Percentiles rank a stretch among this genome's conserved stretches.
These are phyloP conservation scores for Pseudococcus viburni DNA, from an alignment of 2,888 invertebrate species.

Conservation along the genomic window DNA sequence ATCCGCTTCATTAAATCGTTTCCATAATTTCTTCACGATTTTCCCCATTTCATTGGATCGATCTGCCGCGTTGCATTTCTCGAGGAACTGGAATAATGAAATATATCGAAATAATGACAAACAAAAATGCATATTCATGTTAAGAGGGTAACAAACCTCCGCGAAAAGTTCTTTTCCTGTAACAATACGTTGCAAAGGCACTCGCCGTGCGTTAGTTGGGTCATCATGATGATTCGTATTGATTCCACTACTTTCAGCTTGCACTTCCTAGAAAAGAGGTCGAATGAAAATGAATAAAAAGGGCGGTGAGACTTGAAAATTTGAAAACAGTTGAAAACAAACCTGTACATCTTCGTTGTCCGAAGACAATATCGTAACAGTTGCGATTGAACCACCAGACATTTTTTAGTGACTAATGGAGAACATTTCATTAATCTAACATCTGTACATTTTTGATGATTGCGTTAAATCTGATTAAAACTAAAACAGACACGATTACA, in stretches of 20 bases:
- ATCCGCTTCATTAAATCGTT: conserved; percentile 9
- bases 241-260: neutral
- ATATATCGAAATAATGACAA: neutral
- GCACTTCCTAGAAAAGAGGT: neutral
- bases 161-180: conserved; percentile 50
- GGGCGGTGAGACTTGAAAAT: neutral
- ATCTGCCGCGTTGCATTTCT: neutral
- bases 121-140: neutral
- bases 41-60: neutral
- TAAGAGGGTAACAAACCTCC: neutral
- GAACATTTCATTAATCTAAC: neutral
- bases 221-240: neutral
- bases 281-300: neutral
- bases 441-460: too few relatives aligned
- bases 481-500: too few relatives aligned
- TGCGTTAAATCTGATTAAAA: too few relatives aligned
- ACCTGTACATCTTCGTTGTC: conserved; percentile 18
- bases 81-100: conserved; percentile 1
- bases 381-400: neutral
- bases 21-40: conserved; percentile 38
- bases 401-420: neutral
- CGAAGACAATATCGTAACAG: conserved; percentile 39
- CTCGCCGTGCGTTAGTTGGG: neutral
- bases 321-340: neutral
- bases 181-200: conserved; percentile 21